phyloP scores from a whole-genome alignment of 1,140 invertebrate species.

The Euura saliciscinereae region DNA sequence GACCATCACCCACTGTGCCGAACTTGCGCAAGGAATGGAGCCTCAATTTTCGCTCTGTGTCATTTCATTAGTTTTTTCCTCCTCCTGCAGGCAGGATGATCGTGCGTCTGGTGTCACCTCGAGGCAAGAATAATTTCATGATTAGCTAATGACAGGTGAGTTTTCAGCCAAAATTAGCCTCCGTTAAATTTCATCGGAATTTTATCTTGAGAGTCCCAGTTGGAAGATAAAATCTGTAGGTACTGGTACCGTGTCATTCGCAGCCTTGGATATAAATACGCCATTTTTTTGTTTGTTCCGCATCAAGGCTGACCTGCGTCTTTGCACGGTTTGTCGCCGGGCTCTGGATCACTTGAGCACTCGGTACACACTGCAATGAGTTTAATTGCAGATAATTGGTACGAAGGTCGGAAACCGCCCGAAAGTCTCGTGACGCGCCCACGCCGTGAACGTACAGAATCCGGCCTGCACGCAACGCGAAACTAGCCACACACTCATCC shows the following conservation, averaged over 20 bases:
- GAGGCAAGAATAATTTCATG: neutral
- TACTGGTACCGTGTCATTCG: neutral
- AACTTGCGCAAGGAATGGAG: no score
- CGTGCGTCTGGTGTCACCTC: neutral
- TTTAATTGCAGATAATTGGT: constrained; percentile 56
- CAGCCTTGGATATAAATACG: neutral
- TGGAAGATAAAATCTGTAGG: no score
- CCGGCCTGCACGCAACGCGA: neutral
- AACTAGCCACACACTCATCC: constrained; percentile 30
- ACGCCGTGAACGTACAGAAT: neutral
- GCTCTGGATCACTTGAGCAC: neutral
- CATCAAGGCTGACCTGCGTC: neutral
- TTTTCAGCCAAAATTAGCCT: neutral
- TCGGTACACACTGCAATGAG: constrained; percentile 30
- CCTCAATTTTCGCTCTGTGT: no score
- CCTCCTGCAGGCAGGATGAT: neutral
- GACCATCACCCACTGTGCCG: no score
- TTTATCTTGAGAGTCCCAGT: no score
- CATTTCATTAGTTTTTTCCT: no score
- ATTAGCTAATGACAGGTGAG: neutral
- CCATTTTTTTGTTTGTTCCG: neutral
- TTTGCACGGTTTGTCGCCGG: neutral
- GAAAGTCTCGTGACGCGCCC: constrained; percentile 23
- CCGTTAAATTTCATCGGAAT: no score
- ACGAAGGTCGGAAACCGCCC: constrained; percentile 52